Base-by-base conservation (phyloP, 1,140 invertebrate genomes). In the Hyposmocoma kahamanoa region DNA sequence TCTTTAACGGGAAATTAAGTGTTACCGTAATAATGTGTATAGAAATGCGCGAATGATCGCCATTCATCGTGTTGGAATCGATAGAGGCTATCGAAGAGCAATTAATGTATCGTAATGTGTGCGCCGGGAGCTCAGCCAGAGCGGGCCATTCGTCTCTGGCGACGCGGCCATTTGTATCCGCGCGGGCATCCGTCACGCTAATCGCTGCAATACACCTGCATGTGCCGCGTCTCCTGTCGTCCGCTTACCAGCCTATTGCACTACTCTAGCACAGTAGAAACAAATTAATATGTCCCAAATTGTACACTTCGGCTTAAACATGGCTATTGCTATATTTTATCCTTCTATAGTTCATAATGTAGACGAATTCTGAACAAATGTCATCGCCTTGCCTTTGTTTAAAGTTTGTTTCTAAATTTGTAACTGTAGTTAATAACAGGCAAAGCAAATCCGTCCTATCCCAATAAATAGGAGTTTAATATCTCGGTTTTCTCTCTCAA, bases 121-220 rank as follows among this genome's bases (percentile, higher is more conserved):
- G 43, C 52, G 38, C 44, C 48, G 44, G 47, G 47, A 22, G 56
- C 48, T 50, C 54, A 47, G 64, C 56, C 52, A 46, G 55, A 50
- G 41, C 36, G 24, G 59, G 67, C 68, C 65, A 75, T 82, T 62
- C 62, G 63, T 82, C 68, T 79, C 59, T 49, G 56, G 62, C 59
- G 67, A 69, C 62, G 64, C 55, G 61, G 69, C 62, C 66, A 73
- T 77, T 75, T 73, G 65, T 77, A 71, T 67, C 63, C 50, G 54
- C 57, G 51, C 51, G 52, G 60, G 53, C 69, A 71, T 76, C 63
- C 64, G 71, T 79, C 69, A 71, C 67, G 52, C 67, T 76, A 78
- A 78, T 78, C 74, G 66, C 56, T 61, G 57, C 53, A 32, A 51
- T 75, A 50, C 59, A 78, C 67, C 66, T 76, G 68, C 60, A 66